Evolutionary conservation across 92 coral and sea anemone genomes (phyloP).

Genomic region (Micromussa lordhowensis): DNA sequence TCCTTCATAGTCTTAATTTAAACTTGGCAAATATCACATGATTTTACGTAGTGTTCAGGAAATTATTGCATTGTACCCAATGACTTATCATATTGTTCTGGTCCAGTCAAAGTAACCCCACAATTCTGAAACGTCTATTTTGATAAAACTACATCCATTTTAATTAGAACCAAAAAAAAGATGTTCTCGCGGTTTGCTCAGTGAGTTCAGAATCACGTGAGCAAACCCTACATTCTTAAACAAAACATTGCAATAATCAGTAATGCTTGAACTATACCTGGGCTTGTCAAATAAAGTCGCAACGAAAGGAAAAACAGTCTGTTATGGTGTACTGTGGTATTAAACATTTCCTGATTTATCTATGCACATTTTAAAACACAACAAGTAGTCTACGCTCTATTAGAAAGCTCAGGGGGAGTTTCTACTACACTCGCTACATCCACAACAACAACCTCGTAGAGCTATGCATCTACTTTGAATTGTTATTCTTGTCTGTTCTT

Average conservation of each 20-base stretch:
- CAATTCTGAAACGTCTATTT: background rate
- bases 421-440: background rate
- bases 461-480: background rate
- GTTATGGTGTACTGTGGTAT: background rate
- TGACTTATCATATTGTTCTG: background rate
- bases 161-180: background rate
- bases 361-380: background rate
- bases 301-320: background rate
- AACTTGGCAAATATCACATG: background rate
- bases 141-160: background rate
- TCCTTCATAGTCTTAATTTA: background rate
- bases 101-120: background rate
- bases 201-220: background rate
- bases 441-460: background rate
- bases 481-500: slow-evolving; percentile 23
- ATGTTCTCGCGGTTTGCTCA: background rate
- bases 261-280: background rate
- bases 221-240: background rate
- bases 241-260: background rate
- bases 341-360: no score
- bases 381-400: background rate
- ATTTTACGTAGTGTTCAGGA: background rate
- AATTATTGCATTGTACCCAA: background rate
- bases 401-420: background rate
- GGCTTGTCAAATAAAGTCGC: background rate